phyloP scores from a whole-genome alignment of 1,140 invertebrate genomes.

The Papilio dardanus region DNA sequence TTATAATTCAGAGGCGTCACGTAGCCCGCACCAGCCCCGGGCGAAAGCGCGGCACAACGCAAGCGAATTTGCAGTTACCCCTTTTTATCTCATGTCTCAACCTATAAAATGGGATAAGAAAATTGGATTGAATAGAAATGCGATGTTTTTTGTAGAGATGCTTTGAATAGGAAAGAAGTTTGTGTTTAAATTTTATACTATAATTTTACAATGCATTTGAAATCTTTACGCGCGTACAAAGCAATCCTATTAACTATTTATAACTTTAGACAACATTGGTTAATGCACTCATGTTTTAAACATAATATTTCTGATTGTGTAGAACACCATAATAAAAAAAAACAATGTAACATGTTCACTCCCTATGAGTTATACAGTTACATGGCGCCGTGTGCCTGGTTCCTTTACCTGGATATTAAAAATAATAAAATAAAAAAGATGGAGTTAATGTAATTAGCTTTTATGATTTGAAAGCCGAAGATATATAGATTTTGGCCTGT shows the following conservation, averaged over 20 bases:
- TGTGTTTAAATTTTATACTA: slow-evolving; percentile 36
- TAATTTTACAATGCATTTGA: slow-evolving; percentile 34
- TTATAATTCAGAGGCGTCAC: slow-evolving; percentile 79
- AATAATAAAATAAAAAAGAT: neutral
- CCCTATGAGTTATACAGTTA: too few relatives aligned
- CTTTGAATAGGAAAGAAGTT: slow-evolving; percentile 39
- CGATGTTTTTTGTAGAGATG: slow-evolving; percentile 45
- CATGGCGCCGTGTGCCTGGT: neutral
- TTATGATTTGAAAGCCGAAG: neutral
- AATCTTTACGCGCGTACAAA: neutral
- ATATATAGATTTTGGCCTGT: neutral
- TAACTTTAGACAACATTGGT: neutral
- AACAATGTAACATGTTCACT: neutral
- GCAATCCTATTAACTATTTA: slow-evolving; percentile 18
- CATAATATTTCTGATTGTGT: neutral
- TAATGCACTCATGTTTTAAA: neutral
- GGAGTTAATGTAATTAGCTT: too few relatives aligned
- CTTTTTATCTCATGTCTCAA: slow-evolving; percentile 69
- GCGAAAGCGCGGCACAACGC: slow-evolving; percentile 63
- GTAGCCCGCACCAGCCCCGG: slow-evolving; percentile 63
- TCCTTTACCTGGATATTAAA: neutral
- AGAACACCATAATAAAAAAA: neutral
- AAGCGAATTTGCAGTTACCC: slow-evolving; percentile 74
- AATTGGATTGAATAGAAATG: slow-evolving; percentile 66
- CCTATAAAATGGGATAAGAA: slow-evolving; percentile 71